Evolutionary conservation across 2,113 vertebrate genomes (phyloP).

Genomic region (Macaca mulatta): DNA sequence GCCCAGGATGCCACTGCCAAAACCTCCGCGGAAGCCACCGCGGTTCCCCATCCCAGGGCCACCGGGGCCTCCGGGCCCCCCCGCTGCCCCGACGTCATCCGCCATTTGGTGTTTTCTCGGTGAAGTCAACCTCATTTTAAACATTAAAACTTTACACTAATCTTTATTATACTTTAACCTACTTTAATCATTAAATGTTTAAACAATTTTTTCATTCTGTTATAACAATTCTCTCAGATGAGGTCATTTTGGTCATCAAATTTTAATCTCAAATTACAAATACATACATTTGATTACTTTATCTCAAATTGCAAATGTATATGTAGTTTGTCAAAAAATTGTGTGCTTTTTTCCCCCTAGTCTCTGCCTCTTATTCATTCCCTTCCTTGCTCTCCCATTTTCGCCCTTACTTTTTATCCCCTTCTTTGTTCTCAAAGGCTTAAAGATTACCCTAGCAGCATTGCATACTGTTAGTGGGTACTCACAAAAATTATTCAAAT

Average conservation of each 20-base stretch:
- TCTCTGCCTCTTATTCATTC: not conserved
- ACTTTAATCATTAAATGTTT: not conserved
- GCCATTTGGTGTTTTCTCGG: no score
- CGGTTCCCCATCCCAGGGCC: no score
- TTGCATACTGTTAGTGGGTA: not conserved
- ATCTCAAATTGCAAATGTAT: not conserved
- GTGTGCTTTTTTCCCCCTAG: not conserved
- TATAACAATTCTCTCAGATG: not conserved
- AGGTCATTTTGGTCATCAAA: not conserved
- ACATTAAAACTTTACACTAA: not conserved
- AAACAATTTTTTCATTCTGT: not conserved
- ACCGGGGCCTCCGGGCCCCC: no score
- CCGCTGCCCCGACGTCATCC: no score
- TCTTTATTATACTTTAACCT: not conserved
- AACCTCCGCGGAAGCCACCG: no score
- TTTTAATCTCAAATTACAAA: not conserved
- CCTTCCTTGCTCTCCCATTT: not conserved
- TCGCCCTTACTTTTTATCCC: not conserved
- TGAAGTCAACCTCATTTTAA: not conserved
- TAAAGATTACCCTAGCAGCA: not conserved
- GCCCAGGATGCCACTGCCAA: no score
- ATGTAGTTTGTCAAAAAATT: not conserved
- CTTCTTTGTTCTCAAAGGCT: not conserved
- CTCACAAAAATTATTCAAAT: not conserved
- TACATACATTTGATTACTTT: not conserved